Evolutionary conservation across 2,888 invertebrate genomes (phyloP).

Genomic region (Norana najaformis): DNA sequence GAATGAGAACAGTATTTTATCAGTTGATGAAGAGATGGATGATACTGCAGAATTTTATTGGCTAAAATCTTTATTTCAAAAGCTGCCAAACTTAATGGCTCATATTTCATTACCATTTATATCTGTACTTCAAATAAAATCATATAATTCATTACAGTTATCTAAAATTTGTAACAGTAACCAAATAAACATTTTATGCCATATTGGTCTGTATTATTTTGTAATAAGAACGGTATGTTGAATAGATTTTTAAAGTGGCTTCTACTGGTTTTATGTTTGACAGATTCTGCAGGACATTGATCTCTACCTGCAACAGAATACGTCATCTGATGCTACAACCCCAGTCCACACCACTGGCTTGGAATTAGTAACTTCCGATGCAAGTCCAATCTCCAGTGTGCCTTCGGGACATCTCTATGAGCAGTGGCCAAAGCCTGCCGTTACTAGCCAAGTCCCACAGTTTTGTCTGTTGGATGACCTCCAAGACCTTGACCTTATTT

Average conservation of each 20-base stretch:
- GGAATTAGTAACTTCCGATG: not conserved
- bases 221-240: not conserved
- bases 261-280: not conserved
- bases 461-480: slow-evolving; percentile 15
- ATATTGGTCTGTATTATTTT: not conserved
- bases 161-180: too few relatives aligned
- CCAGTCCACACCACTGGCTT: not conserved
- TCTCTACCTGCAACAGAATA: not conserved
- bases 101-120: too few relatives aligned
- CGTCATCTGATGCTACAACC: not conserved
- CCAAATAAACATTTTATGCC: too few relatives aligned
- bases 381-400: not conserved
- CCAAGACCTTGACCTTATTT: slow-evolving; percentile 8
- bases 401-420: not conserved
- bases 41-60: too few relatives aligned
- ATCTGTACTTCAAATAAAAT: too few relatives aligned
- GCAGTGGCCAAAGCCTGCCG: not conserved
- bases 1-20: too few relatives aligned
- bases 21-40: too few relatives aligned
- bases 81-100: too few relatives aligned
- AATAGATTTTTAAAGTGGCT: not conserved
- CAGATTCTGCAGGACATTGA: slow-evolving; percentile 19
- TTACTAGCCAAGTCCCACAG: not conserved
- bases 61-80: too few relatives aligned
- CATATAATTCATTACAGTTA: too few relatives aligned